Evolutionary conservation across 37 sponge, comb jelly and placozoan genomes (phyloP).

Genomic region (Halichondria panicea): DNA sequence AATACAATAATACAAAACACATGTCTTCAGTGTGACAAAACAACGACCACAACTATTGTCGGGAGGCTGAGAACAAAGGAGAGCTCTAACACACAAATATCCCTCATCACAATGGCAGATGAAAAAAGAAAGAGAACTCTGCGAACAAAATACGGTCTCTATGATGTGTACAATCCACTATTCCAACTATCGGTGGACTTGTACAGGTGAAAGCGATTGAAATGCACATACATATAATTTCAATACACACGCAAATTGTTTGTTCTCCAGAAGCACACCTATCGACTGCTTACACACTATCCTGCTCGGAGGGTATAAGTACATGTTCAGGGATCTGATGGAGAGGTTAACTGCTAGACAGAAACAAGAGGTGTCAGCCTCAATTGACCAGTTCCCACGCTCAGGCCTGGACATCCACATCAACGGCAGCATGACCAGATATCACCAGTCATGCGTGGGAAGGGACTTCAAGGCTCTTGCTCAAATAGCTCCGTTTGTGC

Average conservation of each 20-base stretch:
- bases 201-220: background rate
- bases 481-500: conserved; percentile 38
- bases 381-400: conserved; percentile 7
- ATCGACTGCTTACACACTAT: conserved; percentile 45
- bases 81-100: background rate
- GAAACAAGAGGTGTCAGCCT: conserved; percentile 34
- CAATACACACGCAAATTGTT: background rate
- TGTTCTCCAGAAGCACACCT: conserved; percentile 16
- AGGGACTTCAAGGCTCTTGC: conserved; percentile 24
- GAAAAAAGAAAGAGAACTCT: too few species aligned
- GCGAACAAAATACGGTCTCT: conserved; percentile 9
- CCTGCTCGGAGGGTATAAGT: conserved; percentile 45
- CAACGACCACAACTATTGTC: background rate
- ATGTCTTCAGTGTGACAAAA: conserved; percentile 7
- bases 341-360: background rate
- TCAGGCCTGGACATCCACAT: conserved; percentile 24
- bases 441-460: conserved; percentile 13
- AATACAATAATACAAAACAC: background rate
- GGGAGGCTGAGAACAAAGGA: conserved; percentile 2
- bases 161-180: conserved; percentile 7
- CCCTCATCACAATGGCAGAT: too few species aligned
- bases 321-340: conserved; percentile 28
- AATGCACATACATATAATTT: background rate
- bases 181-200: conserved; percentile 2
- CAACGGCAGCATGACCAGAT: conserved; percentile 1